Base-by-base conservation (phyloP, 2,797 vertebrate species). In the Trachops cirrhosus region DNA sequence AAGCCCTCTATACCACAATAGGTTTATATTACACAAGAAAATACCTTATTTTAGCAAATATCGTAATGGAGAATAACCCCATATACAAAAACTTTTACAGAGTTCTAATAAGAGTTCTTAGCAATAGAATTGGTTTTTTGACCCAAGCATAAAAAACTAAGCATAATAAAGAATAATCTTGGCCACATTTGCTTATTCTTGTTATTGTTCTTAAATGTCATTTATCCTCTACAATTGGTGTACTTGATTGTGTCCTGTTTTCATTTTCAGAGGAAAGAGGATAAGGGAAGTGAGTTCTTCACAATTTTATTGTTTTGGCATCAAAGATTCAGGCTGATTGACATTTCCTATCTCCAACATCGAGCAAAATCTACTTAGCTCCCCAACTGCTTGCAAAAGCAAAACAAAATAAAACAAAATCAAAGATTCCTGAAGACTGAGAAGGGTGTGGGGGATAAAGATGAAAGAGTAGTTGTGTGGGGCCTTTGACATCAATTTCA, bases 341-440 rank as follows among this genome's bases (percentile, higher is more conserved):
- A 19, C 10, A 4, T 29, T 90, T 74, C 62, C 88, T 59, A 8
- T 77, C 73, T 95, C 62, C 46, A 57, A 67, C 62, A 78, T 54
- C 52, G 15, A 50, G 50, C 48, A 39, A 73, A 78, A 73, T 37
- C 52, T 48, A 59, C 44, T 79, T 87, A 89, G 50, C 26, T 95
- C n/a, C 68, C 74, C 79, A 70, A 52, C 70, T 24, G 7, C 64
- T 95, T 95, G 44, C n/a, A 83, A 94, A 77, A 75, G 71, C 37
- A 89, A 87, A 92, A 93, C 77, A 82, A 92, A 96, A 84, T 83
- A 89, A 86, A 97, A 84, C 68, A 90, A 96, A 80, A 90, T 67
- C 48, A 29, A 86, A 84, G 57, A 82, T 67, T 91, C 74, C 54
- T 80, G 84, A 93, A 92, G 54, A 74, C 39, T 54, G 50, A 93